phyloP scores from a whole-genome alignment of 2,113 vertebrate genomes.

The Clarias macrocephalus region DNA sequence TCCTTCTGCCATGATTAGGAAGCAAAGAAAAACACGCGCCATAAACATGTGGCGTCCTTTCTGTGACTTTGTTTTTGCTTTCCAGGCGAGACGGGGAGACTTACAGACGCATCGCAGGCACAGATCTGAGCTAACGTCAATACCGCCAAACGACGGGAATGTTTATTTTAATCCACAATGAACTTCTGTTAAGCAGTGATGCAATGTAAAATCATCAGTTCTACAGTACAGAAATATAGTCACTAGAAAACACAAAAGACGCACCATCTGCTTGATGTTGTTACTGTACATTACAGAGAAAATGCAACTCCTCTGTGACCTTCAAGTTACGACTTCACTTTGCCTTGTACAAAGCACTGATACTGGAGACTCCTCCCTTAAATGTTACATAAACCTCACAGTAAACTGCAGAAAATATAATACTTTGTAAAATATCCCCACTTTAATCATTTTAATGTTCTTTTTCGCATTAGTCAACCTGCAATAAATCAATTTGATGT shows the following conservation, averaged over 20 bases:
- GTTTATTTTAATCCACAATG: neutral
- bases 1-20: slow-evolving; percentile 50
- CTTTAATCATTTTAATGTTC: neutral
- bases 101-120: slow-evolving; percentile 31
- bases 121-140: neutral
- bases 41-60: slow-evolving; percentile 45
- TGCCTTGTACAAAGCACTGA: neutral
- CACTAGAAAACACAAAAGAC: neutral
- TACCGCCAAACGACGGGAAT: neutral
- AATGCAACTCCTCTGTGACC: neutral
- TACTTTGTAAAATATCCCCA: neutral
- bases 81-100: slow-evolving; percentile 33
- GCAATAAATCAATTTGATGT: neutral
- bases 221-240: neutral
- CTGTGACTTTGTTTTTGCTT: slow-evolving; percentile 25
- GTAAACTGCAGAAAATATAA: neutral
- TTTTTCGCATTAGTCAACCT: neutral
- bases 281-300: neutral
- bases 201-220: neutral
- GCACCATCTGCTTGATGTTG: neutral
- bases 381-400: neutral
- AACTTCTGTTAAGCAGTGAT: neutral
- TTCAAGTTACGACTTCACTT: neutral
- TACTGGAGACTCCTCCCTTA: neutral
- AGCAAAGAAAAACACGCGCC: slow-evolving; percentile 47